phyloP scores from a whole-genome alignment of 2,888 invertebrate species.

The Eretmocerus hayati region DNA sequence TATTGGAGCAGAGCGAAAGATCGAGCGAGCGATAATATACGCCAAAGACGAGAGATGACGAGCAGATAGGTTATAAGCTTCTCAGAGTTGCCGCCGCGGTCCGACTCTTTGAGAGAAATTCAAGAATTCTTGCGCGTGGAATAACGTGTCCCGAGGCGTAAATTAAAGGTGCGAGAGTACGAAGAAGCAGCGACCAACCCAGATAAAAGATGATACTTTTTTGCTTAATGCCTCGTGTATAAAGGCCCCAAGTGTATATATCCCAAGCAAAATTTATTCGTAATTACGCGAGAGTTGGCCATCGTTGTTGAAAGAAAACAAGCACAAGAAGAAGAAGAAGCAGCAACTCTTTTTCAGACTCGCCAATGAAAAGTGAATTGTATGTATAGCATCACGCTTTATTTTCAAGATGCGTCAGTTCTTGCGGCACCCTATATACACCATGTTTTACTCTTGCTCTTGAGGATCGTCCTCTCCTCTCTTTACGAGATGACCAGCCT shows the following conservation, averaged over 20 bases:
- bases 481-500: constrained; percentile 10
- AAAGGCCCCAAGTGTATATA: constrained; percentile 6
- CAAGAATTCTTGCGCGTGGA: constrained; percentile 19
- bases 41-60: constrained; percentile 16
- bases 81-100: too few species aligned
- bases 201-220: constrained; percentile 15
- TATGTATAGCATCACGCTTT: constrained; percentile 6
- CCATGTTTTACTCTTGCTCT: not conserved
- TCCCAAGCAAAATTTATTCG: constrained; percentile 16
- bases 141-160: constrained; percentile 17
- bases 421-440: not conserved
- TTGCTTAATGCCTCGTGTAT: constrained; percentile 12
- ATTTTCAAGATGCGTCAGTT: constrained; percentile 1
- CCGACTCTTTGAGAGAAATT: constrained; percentile 11
- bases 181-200: not conserved
- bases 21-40: constrained; percentile 4
- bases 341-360: too few species aligned
- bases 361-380: constrained; percentile 17
- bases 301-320: too few species aligned
- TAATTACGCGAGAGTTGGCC: constrained; percentile 14
- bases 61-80: constrained; percentile 11
- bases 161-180: constrained; percentile 6
- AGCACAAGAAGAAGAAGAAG: too few species aligned
- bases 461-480: constrained; percentile 1
- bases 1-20: constrained; percentile 7